A percentile compares a stretch with the other conserved stretches of the same genome.
These are phyloP conservation scores for Himantopus leucocephalus DNA, from an alignment of 2,113 vertebrate species.

Conservation along the genomic window DNA sequence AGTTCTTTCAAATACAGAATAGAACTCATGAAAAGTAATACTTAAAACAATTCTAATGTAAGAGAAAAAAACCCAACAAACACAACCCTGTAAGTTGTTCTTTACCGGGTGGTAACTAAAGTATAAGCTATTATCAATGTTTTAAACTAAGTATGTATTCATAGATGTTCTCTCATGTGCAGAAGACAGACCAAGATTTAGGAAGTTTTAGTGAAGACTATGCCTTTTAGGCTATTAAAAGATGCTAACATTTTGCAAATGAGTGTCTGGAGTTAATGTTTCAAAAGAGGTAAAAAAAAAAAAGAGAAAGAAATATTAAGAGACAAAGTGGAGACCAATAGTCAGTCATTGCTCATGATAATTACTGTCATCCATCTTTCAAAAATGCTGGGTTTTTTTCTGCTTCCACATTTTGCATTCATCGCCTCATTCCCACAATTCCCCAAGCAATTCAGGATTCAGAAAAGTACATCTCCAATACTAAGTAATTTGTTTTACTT, in stretches of 20 bases:
- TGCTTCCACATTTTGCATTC: constrained; percentile 39
- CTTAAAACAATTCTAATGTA: not conserved
- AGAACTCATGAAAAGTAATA: not conserved
- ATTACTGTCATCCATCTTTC: constrained; percentile 62
- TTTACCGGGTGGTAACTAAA: not conserved
- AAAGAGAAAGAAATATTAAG: not conserved
- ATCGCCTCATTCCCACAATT: not conserved
- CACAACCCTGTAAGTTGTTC: not conserved
- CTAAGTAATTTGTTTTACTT: constrained; percentile 25
- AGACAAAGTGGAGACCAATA: constrained; percentile 19
- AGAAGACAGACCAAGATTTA: not conserved
- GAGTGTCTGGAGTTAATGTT: constrained; percentile 4
- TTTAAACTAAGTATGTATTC: not conserved
- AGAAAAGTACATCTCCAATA: not conserved
- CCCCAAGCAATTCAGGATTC: constrained; percentile 17
- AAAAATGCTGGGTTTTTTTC: constrained; percentile 20
- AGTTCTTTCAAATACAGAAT: not conserved
- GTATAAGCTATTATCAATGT: not conserved
- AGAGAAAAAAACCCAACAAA: not conserved
- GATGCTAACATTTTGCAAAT: not conserved
- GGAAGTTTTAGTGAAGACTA: not conserved
- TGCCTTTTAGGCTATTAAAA: not conserved
- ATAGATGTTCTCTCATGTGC: not conserved
- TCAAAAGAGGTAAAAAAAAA: not conserved
- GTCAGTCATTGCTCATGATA: constrained; percentile 50